Base-by-base conservation (phyloP, 2,888 invertebrate species). In the Orchesellides sinensis region DNA sequence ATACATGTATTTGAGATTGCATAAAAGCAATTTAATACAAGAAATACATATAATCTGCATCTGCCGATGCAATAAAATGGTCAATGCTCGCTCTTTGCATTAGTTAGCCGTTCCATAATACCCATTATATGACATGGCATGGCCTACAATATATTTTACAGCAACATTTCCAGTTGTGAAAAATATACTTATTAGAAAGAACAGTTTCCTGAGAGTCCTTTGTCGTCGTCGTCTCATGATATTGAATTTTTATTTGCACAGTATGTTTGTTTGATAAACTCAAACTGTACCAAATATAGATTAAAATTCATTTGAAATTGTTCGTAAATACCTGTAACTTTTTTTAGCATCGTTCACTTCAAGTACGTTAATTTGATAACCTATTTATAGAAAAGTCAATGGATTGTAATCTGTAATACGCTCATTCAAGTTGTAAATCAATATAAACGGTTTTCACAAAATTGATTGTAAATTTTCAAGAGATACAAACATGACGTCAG, bases 341-440 rank as follows among this genome's bases (percentile, higher is more conserved):
- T n/a, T n/a, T n/a, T n/a, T n/a, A n/a, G n/a, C n/a, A n/a, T n/a
- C n/a, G n/a, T n/a, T n/a, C n/a, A n/a, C n/a, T n/a, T n/a, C n/a
- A n/a, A n/a, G n/a, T n/a, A n/a, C n/a, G n/a, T n/a, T n/a, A n/a
- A 40, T 40, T 29, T 45, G 59, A 40, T 45, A 45, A 59, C 49
- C 59, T 59, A 40, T 29, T 59, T 56, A 59, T 72, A 59, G 59
- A 45, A 59, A 72, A 56, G 49, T 72, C 59, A 59, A 17, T 49
- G 49, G 8, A 17, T 49, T 8, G 19, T 2, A 21, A 8, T 2
- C 49, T 49, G n/a, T 49, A 21, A 17, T n/a, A 40, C 10, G n/a
- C 40, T 40, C 10, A 8, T n/a, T n/a, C n/a, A n/a, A n/a, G 10
- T 1, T 40, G 40, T 14, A 40, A 40, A 40, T 14, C n/a, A 40